A percentile compares a stretch with the other conserved stretches of the same genome.
Conservation (phyloP, 2,888 invertebrate species). For the Dasysyrphus albostriatus region DNA sequence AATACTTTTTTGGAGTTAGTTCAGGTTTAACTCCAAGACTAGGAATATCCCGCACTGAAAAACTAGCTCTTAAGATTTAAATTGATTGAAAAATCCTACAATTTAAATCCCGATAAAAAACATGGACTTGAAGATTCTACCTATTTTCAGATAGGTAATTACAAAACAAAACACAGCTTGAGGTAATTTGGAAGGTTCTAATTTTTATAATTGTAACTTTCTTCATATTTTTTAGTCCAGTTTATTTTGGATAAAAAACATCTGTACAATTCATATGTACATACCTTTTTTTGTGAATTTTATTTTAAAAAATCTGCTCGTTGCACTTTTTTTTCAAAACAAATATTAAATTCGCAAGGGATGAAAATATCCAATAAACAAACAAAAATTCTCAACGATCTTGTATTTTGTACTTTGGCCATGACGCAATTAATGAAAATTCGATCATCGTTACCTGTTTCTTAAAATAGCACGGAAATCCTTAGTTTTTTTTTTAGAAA, state of each 20-base stretch:
- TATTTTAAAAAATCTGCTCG: not conserved
- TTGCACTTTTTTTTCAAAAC: too few relatives aligned
- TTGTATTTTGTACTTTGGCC: conserved; percentile 35
- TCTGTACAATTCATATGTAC: not conserved
- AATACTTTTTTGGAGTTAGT: too few relatives aligned
- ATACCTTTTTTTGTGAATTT: not conserved
- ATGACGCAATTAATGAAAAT: conserved; percentile 56
- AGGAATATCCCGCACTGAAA: too few relatives aligned
- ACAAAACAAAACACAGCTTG: not conserved
- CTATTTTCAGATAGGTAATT: not conserved
- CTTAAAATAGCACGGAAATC: conserved; percentile 33
- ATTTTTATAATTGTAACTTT: not conserved
- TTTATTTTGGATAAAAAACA: not conserved
- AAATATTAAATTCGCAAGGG: conserved; percentile 18
- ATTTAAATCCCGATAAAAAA: too few relatives aligned
- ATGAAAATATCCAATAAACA: conserved; percentile 46
- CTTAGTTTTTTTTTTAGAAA: conserved; percentile 34
- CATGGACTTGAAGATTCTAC: not conserved
- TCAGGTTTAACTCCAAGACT: too few relatives aligned
- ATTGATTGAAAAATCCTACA: too few relatives aligned
- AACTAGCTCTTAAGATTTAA: too few relatives aligned
- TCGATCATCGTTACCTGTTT: conserved; percentile 60
- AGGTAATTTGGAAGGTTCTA: not conserved
- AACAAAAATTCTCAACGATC: conserved; percentile 10
- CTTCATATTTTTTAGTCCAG: not conserved